These are phyloP conservation scores for Serranochromis macrocephalus DNA, from an alignment of 2,113 vertebrate genomes.

Conservation along the genomic window DNA sequence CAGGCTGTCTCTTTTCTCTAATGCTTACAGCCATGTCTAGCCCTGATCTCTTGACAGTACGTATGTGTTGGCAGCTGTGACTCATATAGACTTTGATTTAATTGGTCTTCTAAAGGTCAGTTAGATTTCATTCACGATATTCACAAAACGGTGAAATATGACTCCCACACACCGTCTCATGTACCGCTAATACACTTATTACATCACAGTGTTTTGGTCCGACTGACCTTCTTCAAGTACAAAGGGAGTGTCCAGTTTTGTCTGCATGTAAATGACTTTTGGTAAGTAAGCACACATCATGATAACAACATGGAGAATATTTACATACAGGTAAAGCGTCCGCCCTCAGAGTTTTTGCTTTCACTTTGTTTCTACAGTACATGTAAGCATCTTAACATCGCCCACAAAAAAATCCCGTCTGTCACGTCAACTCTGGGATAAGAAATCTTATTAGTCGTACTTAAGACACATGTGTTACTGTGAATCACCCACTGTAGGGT, in stretches of 20 bases:
- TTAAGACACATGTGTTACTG: not conserved
- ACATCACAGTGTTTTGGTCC: not conserved
- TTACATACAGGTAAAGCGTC: not conserved
- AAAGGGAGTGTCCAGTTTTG: not conserved
- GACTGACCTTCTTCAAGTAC: not conserved
- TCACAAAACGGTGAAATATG: not conserved
- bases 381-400: not conserved
- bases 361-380: not conserved
- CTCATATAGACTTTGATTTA: not conserved
- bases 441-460: not conserved
- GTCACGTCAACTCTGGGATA: not conserved
- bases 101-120: not conserved
- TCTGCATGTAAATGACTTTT: not conserved
- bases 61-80: not conserved
- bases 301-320: not conserved
- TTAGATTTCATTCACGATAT: not conserved
- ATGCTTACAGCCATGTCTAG: not conserved
- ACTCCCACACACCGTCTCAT: not conserved
- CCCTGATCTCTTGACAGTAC: not conserved
- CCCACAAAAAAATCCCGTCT: not conserved
- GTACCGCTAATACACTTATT: not conserved
- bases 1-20: not conserved
- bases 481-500: not conserved
- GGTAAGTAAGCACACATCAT: not conserved
- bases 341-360: not conserved